A percentile compares a stretch with the other conserved stretches of the same genome.
phyloP scores from a whole-genome alignment of 2,888 invertebrate species.

The Conops quadrifasciatus region DNA sequence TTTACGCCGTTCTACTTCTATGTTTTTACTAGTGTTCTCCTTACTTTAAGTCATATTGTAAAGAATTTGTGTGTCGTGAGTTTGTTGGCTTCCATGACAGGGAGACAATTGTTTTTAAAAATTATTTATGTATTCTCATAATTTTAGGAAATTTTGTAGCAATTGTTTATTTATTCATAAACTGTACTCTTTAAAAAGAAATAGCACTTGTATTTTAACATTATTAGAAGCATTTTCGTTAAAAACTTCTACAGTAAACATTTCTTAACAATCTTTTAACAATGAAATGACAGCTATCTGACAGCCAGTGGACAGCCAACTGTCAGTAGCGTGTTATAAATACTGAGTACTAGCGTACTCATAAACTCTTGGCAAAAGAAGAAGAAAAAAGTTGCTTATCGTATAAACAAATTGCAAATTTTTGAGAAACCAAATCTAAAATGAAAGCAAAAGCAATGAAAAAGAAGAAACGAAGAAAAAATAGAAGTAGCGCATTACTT shows the following conservation, averaged over 20 bases:
- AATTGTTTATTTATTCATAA: no score
- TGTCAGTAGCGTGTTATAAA: conserved; percentile 17
- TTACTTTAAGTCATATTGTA: no score
- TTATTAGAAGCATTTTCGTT: not conserved
- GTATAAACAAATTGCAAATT: conserved; percentile 9
- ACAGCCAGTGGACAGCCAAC: conserved; percentile 25
- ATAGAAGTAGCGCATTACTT: not conserved
- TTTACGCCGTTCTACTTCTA: no score
- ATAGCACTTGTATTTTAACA: no score
- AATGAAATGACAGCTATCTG: conserved; percentile 17
- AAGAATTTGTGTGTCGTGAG: no score
- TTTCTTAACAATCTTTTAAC: not conserved
- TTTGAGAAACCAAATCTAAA: not conserved
- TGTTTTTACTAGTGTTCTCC: no score
- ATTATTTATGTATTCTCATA: no score
- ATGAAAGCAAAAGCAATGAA: not conserved
- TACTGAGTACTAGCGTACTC: not conserved
- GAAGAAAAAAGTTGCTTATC: not conserved
- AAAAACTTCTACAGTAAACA: no score
- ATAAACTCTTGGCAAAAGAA: not conserved
- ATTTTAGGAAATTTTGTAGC: no score
- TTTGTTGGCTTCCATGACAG: no score
- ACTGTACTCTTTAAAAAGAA: no score
- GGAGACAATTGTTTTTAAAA: no score
- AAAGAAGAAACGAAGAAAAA: not conserved